Conservation (phyloP, 2,113 vertebrate species). For the Danio rerio region GRCz12tu NC_133182.1:52872001-52872500, state of each 20-base stretch:
- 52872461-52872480: neutral
- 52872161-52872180: no score
- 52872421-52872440: constrained; percentile 33
- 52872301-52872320: neutral
- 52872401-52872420: constrained; percentile 23
- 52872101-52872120: no score
- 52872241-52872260: neutral
- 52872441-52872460: constrained; percentile 34
- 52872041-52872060: no score
- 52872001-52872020: no score
- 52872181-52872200: neutral
- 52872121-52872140: no score
- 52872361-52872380: constrained; percentile 23
- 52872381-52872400: constrained; percentile 14
- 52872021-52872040: no score
- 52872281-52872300: neutral
- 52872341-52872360: constrained; percentile 6
- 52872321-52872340: neutral
- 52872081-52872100: no score
- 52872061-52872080: no score
- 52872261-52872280: neutral
- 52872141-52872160: no score
- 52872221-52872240: no score
- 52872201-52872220: neutral
- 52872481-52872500: neutral